Evolutionary conservation across 2,113 vertebrate genomes (phyloP).

Genomic region (Ammodytes marinus): DNA sequence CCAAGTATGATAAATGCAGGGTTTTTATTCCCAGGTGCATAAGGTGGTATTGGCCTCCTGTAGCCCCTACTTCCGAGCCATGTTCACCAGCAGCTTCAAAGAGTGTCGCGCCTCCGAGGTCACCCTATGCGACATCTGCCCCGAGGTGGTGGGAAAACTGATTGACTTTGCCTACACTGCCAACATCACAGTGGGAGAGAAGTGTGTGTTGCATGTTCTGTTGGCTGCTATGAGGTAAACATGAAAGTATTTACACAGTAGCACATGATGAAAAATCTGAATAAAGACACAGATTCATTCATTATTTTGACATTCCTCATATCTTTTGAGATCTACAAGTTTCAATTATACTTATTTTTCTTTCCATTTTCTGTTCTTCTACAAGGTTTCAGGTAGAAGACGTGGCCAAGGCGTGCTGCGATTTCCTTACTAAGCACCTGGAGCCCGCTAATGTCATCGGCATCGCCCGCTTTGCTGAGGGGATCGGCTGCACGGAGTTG

Average conservation of each 20-base stretch:
- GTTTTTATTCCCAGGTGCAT: slow-evolving; percentile 77
- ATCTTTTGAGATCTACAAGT: not conserved
- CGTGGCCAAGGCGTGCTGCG: slow-evolving; percentile 86
- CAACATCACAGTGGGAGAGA: slow-evolving; percentile 87
- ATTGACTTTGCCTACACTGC: slow-evolving; percentile 89
- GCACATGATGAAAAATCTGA: not conserved
- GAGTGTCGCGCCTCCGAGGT: slow-evolving; percentile 85
- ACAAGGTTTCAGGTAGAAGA: slow-evolving; percentile 86
- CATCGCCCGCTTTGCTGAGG: slow-evolving; percentile 87
- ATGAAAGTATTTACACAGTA: not conserved
- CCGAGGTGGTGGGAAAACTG: slow-evolving; percentile 84
- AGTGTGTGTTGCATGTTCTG: slow-evolving; percentile 86
- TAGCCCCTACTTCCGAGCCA: slow-evolving; percentile 89
- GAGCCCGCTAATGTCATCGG: slow-evolving; percentile 88
- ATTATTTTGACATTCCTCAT: too few species aligned
- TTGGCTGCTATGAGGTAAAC: slow-evolving; percentile 85
- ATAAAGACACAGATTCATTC: not conserved
- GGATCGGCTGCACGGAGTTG: slow-evolving; percentile 85
- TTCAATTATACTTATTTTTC: not conserved
- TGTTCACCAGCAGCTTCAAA: slow-evolving; percentile 89
- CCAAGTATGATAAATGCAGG: not conserved
- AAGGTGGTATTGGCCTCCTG: slow-evolving; percentile 88
- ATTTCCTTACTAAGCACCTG: slow-evolving; percentile 87
- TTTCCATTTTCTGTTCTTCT: not conserved
- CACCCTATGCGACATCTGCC: slow-evolving; percentile 85